Base-by-base conservation (phyloP, 2,888 invertebrate species). In the Aspidapion aeneum region DNA sequence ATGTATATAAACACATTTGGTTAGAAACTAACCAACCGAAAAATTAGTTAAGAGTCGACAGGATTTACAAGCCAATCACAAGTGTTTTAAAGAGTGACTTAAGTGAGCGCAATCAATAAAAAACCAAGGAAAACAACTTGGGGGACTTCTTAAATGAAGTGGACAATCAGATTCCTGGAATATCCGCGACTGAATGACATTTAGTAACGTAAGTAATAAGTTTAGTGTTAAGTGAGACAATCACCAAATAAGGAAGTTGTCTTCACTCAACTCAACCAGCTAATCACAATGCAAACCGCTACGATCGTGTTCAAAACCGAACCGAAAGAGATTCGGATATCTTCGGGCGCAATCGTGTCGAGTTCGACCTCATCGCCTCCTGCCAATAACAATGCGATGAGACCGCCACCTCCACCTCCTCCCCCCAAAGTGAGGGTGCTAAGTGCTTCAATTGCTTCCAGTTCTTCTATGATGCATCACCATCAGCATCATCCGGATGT, bases 241-340 rank as follows among this genome's bases (percentile, higher is more conserved):
- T 12, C 35, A 35, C n/a, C n/a, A n/a, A n/a, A n/a, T n/a, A n/a
- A n/a, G n/a, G 12, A 35, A 35, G 35, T 35, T n/a, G n/a, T n/a
- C n/a, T 52, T 22, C 35, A 50, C 49, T 49, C 18, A 64, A 57
- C 55, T 57, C 64, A 66, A 66, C 66, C 66, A 66, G 66, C 66
- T 66, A 66, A 66, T 64, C 66, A 66, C 66, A 83, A 85, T 82
- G 85, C 85, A 85, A 82, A 84, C 85, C 79, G 80, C 84, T 73
- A 81, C 83, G n/a, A 78, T 80, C 60, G 76, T 78, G 68, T 78
- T 77, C 68, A 79, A 79, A 70, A 73, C 76, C 67, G 78, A 79
- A 57, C 67, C 70, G 48, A 76, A 75, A 71, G 79, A 79, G 69
- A 78, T 78, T 69, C 74, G 76, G 60, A 72, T 77, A 54, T 75